A percentile compares a stretch with the other conserved stretches of the same genome.
Conservation (phyloP, 2,888 invertebrate genomes). For the Drosophila formosana region DNA sequence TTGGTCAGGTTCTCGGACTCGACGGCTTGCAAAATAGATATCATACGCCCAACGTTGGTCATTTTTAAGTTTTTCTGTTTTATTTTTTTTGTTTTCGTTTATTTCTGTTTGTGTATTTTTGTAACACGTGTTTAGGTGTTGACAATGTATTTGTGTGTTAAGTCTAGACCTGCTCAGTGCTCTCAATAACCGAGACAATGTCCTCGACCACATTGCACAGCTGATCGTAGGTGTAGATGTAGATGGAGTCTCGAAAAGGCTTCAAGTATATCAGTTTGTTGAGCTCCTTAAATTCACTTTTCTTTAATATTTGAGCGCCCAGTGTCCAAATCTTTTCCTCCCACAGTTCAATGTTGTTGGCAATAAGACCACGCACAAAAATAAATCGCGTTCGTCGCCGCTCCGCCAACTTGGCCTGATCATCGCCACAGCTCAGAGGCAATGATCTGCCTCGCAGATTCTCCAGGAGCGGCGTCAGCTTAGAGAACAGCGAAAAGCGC, state of each 20-base stretch:
- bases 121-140: neutral
- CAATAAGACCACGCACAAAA: conserved; percentile 72
- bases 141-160: neutral
- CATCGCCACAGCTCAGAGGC: conserved; percentile 5
- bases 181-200: conserved; percentile 77
- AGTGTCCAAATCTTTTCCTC: conserved; percentile 47
- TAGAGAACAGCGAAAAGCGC: conserved; percentile 33
- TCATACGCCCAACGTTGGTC: neutral
- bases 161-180: conserved; percentile 50
- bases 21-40: conserved; percentile 16
- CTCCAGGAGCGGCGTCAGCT: conserved; percentile 33
- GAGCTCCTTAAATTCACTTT: neutral
- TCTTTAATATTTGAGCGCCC: conserved; percentile 40
- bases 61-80: neutral
- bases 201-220: conserved; percentile 73
- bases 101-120: neutral
- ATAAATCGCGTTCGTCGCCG: conserved; percentile 47
- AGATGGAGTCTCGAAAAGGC: conserved; percentile 63
- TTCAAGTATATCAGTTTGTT: conserved; percentile 39
- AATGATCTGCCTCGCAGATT: conserved; percentile 24
- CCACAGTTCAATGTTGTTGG: conserved; percentile 69
- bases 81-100: neutral
- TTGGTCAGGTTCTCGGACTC: neutral
- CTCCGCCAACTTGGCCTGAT: conserved; percentile 38
- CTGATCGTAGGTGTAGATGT: conserved; percentile 67